A percentile compares a stretch with the other conserved stretches of the same genome.
Evolutionary conservation across 2,888 invertebrate genomes (phyloP).

Genomic region (Sinelater perroti): DNA sequence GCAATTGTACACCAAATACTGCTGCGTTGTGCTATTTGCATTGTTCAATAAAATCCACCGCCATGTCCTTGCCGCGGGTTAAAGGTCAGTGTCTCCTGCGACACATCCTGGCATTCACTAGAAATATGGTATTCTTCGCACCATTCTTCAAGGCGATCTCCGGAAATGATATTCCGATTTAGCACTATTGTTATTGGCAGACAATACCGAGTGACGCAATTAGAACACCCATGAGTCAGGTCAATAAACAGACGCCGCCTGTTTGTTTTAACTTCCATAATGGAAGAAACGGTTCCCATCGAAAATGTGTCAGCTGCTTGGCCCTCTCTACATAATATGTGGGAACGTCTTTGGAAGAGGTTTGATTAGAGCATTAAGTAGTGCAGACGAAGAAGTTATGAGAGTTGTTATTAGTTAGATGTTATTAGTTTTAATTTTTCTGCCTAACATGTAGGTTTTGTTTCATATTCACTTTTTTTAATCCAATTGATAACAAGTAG

Average conservation of each 20-base stretch:
- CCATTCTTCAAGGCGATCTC: conserved; percentile 40
- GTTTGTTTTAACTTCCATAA: conserved; percentile 17
- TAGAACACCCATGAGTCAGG: conserved; percentile 28
- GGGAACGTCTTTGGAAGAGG: no score
- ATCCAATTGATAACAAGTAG: no score
- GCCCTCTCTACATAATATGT: no score
- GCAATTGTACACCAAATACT: no score
- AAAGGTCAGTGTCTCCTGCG: conserved; percentile 38
- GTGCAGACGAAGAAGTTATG: no score
- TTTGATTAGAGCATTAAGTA: no score
- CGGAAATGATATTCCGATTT: conserved; percentile 45
- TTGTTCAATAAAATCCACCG: no score
- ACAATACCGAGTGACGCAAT: conserved; percentile 36
- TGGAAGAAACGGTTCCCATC: not conserved
- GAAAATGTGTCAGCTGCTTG: not conserved
- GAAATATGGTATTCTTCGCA: conserved; percentile 31
- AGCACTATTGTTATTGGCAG: conserved; percentile 41
- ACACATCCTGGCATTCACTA: conserved; percentile 40
- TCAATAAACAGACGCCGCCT: conserved; percentile 21
- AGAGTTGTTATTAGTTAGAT: no score
- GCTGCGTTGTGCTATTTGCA: no score
- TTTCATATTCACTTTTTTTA: no score
- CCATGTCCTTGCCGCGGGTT: conserved; percentile 31
- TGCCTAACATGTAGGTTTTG: no score
- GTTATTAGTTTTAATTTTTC: no score